Percentiles rank a stretch among this genome's conserved stretches.
These are phyloP conservation scores for Tetrao urogallus DNA, from an alignment of 2,113 vertebrate genomes.

Conservation along the genomic window DNA sequence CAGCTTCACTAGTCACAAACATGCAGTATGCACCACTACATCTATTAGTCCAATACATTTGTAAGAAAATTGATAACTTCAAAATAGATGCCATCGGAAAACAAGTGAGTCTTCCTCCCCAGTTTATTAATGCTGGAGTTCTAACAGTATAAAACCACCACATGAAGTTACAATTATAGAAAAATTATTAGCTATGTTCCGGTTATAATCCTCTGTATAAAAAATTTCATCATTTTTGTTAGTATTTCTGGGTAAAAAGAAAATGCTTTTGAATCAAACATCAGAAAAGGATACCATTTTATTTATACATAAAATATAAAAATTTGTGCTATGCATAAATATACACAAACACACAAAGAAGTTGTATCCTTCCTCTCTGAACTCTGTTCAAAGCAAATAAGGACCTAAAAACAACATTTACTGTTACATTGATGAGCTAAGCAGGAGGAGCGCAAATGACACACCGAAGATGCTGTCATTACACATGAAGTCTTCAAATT, in stretches of 20 bases:
- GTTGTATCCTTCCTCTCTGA: not conserved
- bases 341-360: not conserved
- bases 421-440: not conserved
- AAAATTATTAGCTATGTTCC: not conserved
- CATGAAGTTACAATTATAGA: not conserved
- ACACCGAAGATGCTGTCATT: not conserved
- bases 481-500: not conserved
- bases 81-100: not conserved
- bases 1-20: not conserved
- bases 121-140: not conserved
- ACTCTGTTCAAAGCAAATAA: not conserved
- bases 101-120: accelerated
- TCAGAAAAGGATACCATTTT: not conserved
- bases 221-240: not conserved
- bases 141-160: not conserved
- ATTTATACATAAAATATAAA: not conserved
- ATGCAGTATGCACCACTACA: not conserved
- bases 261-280: not conserved
- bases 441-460: not conserved
- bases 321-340: not conserved
- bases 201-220: not conserved
- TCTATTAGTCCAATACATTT: not conserved
- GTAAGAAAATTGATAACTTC: not conserved
- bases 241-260: not conserved
- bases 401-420: not conserved